Percentiles rank a stretch among this genome's conserved stretches.
phyloP scores from a whole-genome alignment of 2,888 invertebrate genomes.

The Pristionchus mayeri region DNA sequence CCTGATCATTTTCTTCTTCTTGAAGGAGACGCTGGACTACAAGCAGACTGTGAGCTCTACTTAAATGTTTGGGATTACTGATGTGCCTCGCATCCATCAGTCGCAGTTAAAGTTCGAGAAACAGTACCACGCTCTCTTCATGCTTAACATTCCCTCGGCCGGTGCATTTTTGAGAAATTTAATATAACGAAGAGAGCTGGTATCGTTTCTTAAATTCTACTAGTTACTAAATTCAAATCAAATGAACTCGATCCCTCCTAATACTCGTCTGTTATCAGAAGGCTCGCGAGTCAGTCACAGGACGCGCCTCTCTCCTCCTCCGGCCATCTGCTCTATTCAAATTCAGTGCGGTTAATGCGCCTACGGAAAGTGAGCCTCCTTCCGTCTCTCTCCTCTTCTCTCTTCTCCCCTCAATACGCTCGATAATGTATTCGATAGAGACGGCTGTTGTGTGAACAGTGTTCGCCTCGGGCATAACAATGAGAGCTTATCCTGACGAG shows the following conservation, averaged over 20 bases:
- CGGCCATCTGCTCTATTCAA: constrained; percentile 61
- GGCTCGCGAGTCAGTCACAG: constrained; percentile 33
- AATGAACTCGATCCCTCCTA: neutral
- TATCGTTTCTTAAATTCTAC: too few species aligned
- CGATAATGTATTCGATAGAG: constrained; percentile 26
- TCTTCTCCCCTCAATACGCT: constrained; percentile 22
- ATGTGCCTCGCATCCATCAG: too few species aligned
- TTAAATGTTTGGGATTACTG: too few species aligned
- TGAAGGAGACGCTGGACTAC: constrained; percentile 84
- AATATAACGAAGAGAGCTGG: too few species aligned
- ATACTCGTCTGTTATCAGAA: constrained; percentile 26
- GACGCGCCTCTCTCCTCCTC: constrained; percentile 50
- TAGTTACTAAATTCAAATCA: too few species aligned
- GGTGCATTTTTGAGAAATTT: neutral
- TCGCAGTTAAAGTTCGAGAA: too few species aligned
- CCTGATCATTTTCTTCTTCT: constrained; percentile 83
- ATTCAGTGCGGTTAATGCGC: constrained; percentile 63
- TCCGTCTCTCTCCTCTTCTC: neutral
- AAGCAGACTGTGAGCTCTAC: constrained; percentile 51
- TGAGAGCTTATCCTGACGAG: too few species aligned
- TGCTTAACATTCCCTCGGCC: neutral
- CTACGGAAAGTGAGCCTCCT: constrained; percentile 57
- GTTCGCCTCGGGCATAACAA: too few species aligned
- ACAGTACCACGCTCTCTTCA: neutral
- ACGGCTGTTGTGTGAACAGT: neutral